Percentiles rank a stretch among this genome's conserved stretches.
phyloP scores from a whole-genome alignment of 1,140 invertebrate species.

The Drosophila trapezifrons region DNA sequence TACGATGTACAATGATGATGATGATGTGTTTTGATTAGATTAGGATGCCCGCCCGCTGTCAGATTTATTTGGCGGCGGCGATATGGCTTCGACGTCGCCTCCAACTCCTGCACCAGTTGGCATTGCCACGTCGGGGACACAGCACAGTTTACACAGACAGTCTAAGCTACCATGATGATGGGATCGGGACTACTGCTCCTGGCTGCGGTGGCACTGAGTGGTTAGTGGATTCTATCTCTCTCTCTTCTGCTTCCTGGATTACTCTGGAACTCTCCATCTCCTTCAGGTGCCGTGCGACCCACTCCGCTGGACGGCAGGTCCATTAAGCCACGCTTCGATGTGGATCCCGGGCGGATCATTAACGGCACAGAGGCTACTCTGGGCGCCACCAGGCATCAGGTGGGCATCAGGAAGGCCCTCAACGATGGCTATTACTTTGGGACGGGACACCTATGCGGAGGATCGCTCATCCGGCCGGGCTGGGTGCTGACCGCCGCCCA shows the following conservation, averaged over 20 bases:
- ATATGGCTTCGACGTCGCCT: conserved; percentile 9
- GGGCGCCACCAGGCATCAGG: conserved; percentile 76
- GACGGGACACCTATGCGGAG: conserved; percentile 82
- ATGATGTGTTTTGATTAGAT: conserved; percentile 45
- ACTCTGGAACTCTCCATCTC: background rate
- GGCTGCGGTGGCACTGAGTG: background rate
- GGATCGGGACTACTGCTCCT: conserved; percentile 6
- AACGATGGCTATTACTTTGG: conserved; percentile 77
- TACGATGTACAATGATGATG: conserved; percentile 6
- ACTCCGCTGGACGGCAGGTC: background rate
- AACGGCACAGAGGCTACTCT: conserved; percentile 67
- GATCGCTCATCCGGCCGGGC: conserved; percentile 73
- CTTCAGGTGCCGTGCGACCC: background rate
- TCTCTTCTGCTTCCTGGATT: background rate
- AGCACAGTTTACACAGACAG: conserved; percentile 18
- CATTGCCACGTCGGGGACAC: conserved; percentile 35
- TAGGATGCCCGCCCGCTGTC: conserved; percentile 34
- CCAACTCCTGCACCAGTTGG: conserved; percentile 29
- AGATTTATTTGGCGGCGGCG: conserved; percentile 40
- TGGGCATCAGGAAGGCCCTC: conserved; percentile 62
- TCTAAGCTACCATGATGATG: conserved; percentile 11
- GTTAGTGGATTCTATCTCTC: background rate
- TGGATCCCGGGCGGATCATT: conserved; percentile 68
- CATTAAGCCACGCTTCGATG: conserved; percentile 50
- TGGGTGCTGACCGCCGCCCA: conserved; percentile 84